Base-by-base conservation (phyloP, 2,113 vertebrate species). In the Maccullochella peelii region DNA sequence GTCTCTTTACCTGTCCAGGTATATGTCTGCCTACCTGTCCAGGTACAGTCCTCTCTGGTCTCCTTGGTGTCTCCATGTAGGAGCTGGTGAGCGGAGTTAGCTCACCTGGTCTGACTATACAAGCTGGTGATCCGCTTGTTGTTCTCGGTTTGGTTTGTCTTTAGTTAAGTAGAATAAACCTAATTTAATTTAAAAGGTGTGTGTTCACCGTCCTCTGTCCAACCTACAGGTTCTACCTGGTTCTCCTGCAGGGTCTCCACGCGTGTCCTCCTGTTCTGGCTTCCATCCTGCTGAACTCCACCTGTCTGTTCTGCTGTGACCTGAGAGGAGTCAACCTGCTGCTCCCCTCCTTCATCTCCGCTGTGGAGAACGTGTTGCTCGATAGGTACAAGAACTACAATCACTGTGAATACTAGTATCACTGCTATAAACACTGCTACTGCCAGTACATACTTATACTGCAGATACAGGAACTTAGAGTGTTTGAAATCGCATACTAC, bases 251-350 rank as follows among this genome's bases (percentile, higher is more conserved):
- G 92, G 96, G 96, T 90, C 95, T 99, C 86, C 97, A 97, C 95
- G 76, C 96, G 55, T 97, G 97, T 89, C 96, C 96, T 0, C 59
- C 52, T 8, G 97, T 99, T 67, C 94, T 97, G 82, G 97, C 97
- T 91, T 97, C 97, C 88, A 94, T 99, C 90, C 97, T 98, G 90
- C 91, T 99, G 82, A 98, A 98, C 94, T 98, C 97, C 33, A 96
- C 97, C 87, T 92, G 95, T 80, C 94, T 99, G 89, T 99, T 99
- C 95, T 98, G 97, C 95, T 97, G 97, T 87, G 97, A 99, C 94
- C 95, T 99, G 86, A 96, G 96, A 86, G 97, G 98, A 79, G 96
- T 98, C 82, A 97, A 98, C 92, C 95, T 98, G 47, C 94, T 99
- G 90, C 96, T 98, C 89, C 97, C 97, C 20, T 96, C 97, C 84